Base-by-base conservation (phyloP, 2,888 invertebrate species). In the Perizoma affinitatum region DNA sequence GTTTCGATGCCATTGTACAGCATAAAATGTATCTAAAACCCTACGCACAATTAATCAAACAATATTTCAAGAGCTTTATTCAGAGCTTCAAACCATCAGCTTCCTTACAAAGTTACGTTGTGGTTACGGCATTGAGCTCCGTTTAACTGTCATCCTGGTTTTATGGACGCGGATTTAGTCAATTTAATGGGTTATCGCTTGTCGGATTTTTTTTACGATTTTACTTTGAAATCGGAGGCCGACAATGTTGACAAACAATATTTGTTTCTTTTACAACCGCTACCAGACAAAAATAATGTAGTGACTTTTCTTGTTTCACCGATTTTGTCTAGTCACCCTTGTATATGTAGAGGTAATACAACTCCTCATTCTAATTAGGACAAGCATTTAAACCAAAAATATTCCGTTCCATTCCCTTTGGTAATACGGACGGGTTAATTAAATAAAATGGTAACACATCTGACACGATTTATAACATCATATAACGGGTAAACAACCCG, bases 361-460 rank as follows among this genome's bases (percentile, higher is more conserved):
- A n/a, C n/a, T n/a, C n/a, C n/a, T 22, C 22, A 22, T 5, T 43
- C 43, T 43, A 43, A 34, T 36, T 6, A 38, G 44, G 45, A 40
- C 38, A 44, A 50, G 50, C 10, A 48, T 45, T 40, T 46, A n/a
- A 36, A 36, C 44, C 49, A 22, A 50, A 45, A 46, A 51, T 43
- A 43, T 11, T 6, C 11, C 35, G 41, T 22, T 43, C 34, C 47
- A 40, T 49, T 38, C 35, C 53, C 42, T 54, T 53, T 57, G 52
- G 52, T 52, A 53, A 61, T 44, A 49, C 44, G 38, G 6, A n/a
- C 41, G 43, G 48, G 42, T 51, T 55, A 53, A 61, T 61, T 53
- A 41, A 56, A 53, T 61, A 48, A 49, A 61, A 55, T 53, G 41
- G 49, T 49, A 49, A 53, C 52, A 61, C 48, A 57, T 61, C 61